Percentiles rank a stretch among this genome's conserved stretches.
Conservation (phyloP, 2,113 vertebrate species). For the Neotragus moschatus region DNA sequence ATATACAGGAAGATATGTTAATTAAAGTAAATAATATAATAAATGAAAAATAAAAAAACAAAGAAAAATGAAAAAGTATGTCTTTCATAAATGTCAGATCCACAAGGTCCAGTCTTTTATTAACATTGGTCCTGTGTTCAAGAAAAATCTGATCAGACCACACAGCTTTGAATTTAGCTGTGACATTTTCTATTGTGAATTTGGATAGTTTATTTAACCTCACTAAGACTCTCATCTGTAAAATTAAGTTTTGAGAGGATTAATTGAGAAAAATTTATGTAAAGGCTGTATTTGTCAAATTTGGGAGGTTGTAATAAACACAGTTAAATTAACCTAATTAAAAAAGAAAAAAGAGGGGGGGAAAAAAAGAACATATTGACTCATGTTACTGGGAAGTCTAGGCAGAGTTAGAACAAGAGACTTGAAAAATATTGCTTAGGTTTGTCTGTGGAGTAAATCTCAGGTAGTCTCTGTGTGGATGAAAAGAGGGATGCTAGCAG, state of each 20-base stretch:
- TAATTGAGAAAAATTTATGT: background rate
- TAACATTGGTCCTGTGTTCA: background rate
- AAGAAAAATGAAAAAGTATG: background rate
- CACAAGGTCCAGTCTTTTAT: background rate
- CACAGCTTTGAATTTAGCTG: background rate
- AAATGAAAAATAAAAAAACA: background rate
- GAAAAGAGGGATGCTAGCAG: background rate
- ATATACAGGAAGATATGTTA: background rate
- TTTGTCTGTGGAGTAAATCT: background rate
- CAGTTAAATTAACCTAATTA: background rate
- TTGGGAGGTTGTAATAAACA: background rate
- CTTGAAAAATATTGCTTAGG: background rate
- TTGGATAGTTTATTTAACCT: background rate
- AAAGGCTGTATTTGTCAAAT: background rate
- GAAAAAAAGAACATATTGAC: background rate
- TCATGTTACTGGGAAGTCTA: background rate
- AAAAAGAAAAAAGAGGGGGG: background rate
- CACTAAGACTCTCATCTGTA: background rate
- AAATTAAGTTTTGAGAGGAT: background rate
- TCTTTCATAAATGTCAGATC: background rate
- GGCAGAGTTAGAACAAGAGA: background rate
- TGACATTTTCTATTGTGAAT: background rate
- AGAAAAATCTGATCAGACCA: background rate
- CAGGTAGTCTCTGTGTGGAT: background rate
- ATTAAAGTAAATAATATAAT: background rate